Evolutionary conservation across 1,140 invertebrate species (phyloP).

Genomic region (Drosophila melanica): DNA sequence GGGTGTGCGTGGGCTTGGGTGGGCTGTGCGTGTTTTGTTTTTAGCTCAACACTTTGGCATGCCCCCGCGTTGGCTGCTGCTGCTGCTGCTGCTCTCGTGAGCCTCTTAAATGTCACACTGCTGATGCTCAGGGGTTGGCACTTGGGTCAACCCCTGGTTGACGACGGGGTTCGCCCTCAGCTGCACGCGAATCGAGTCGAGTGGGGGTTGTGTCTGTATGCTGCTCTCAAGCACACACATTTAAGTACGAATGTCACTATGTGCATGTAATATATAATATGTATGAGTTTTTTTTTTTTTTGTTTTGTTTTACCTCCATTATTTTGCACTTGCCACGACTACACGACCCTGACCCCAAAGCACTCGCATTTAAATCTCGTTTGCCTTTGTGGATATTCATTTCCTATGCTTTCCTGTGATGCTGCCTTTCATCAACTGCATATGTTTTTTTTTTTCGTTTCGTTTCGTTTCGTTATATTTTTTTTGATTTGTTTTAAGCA

Average conservation of each 20-base stretch:
- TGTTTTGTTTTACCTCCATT: slow-evolving; percentile 50
- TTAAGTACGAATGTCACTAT: neutral
- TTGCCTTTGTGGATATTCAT: slow-evolving; percentile 30
- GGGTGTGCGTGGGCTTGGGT: slow-evolving; percentile 23
- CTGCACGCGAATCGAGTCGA: slow-evolving; percentile 15
- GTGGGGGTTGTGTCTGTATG: slow-evolving; percentile 16
- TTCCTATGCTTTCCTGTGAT: slow-evolving; percentile 35
- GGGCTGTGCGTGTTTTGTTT: slow-evolving; percentile 67
- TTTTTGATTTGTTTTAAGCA: slow-evolving; percentile 71
- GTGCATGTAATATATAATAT: slow-evolving; percentile 35
- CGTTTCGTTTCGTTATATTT: too few species aligned
- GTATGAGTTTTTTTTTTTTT: slow-evolving; percentile 38
- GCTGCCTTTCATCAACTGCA: slow-evolving; percentile 22
- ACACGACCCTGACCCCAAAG: slow-evolving; percentile 71
- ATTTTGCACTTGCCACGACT: slow-evolving; percentile 66
- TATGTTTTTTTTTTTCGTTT: neutral
- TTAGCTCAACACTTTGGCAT: slow-evolving; percentile 59
- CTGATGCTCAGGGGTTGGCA: slow-evolving; percentile 70
- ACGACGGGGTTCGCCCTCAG: slow-evolving; percentile 5
- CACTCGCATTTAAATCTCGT: slow-evolving; percentile 23
- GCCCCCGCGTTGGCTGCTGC: slow-evolving; percentile 4
- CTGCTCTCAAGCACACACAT: slow-evolving; percentile 3
- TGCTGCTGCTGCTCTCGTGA: slow-evolving; percentile 57
- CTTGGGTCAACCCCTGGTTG: slow-evolving; percentile 46
- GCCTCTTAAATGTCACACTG: slow-evolving; percentile 80